phyloP scores from a whole-genome alignment of 2,888 invertebrate species.

The Coenonympha arcania region DNA sequence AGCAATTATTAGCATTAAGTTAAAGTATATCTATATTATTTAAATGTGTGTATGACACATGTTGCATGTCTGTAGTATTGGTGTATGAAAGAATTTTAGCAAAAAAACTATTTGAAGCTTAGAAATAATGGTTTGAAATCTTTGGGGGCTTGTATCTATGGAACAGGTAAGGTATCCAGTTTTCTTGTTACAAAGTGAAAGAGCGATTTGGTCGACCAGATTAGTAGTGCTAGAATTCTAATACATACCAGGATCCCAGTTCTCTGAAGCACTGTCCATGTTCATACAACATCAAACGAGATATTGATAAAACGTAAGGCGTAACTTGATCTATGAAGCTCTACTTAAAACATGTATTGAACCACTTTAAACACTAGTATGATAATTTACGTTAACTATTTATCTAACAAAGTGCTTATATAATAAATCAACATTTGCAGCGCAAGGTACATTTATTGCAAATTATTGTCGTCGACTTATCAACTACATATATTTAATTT shows the following conservation, averaged over 20 bases:
- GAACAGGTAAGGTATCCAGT: no score
- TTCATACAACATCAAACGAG: slow-evolving; percentile 13
- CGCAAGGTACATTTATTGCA: background rate
- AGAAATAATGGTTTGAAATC: no score
- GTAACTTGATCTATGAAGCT: background rate
- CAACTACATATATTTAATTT: slow-evolving; percentile 4
- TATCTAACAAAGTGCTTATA: slow-evolving; percentile 18
- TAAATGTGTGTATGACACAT: no score
- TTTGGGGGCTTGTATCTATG: no score
- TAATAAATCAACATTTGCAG: slow-evolving; percentile 14
- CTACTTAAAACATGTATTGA: background rate
- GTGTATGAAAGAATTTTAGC: no score
- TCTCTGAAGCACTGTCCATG: slow-evolving; percentile 40
- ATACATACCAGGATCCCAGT: slow-evolving; percentile 62
- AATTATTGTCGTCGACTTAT: slow-evolving; percentile 14
- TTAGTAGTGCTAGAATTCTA: slow-evolving; percentile 1
- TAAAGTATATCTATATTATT: no score
- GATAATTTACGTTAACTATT: background rate
- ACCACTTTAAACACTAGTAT: background rate
- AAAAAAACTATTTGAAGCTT: no score
- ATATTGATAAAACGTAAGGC: background rate
- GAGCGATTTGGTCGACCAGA: no score
- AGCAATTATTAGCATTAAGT: no score
- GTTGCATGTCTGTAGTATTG: no score
- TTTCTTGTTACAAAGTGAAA: background rate